Base-by-base conservation (phyloP, 2,113 vertebrate species). In the Passer montanus region DNA sequence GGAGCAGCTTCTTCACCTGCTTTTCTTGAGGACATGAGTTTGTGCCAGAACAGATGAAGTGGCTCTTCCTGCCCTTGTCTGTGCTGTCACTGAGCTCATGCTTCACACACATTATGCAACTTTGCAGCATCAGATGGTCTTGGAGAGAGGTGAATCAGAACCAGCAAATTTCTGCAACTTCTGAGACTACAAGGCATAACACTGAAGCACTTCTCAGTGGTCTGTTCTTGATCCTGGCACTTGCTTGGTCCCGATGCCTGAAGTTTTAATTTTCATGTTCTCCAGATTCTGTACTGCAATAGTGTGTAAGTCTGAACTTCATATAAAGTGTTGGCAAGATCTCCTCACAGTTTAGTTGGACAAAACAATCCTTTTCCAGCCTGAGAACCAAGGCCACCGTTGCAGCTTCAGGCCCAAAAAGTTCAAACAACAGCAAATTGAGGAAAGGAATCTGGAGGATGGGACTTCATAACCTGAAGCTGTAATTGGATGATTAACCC, bases 391-490 rank as follows among this genome's bases (percentile, higher is more conserved):
- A n/a, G 23, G 30, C 27, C 46, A 27, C 9, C 3, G 2, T 13
- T 41, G 31, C 23, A 78, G 23, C 30, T 52, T 63, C 35, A 27
- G 58, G 23, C 23, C 23, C 18, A 7, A 63, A 26, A 33, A 27
- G 7, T 10, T 1, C 1, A 41, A 52, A 50, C 15, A 47, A 2
- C 17, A 43, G 23, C 0, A 0, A 63, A 43, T 2, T 43, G 30
- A 22, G 37, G 10, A 52, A 30, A 63, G 59, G 23, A 52, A 1
- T 7, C 30, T 43, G 14, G 37, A 62, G 18, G 11, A 9, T 28
- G 18, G 5, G 23, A 52, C 37, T 63, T 21, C 23, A 41, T 33
- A n/a, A 16, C 23, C 17, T 52, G 47, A 4, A 52, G 23, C 47
- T 63, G 46, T 52, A 43, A 52, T 28, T 52, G 11, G 6, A 5